Evolutionary conservation across 2,113 vertebrate genomes (phyloP).

Genomic region (Bufo bufo): DNA sequence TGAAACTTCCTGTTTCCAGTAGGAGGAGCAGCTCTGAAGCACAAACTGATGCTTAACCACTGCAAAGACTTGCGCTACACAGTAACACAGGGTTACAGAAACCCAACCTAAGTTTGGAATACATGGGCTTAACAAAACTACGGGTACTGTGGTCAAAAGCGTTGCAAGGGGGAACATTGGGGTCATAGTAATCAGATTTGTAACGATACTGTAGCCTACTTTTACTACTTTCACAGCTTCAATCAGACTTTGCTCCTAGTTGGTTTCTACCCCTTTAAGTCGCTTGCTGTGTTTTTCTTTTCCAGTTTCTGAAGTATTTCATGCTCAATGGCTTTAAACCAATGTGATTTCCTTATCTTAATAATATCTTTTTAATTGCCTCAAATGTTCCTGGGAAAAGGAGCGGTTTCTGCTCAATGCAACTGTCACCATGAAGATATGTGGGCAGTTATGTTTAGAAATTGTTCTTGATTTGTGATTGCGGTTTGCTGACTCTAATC

Average conservation of each 20-base stretch:
- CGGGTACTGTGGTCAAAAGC: too few relatives aligned
- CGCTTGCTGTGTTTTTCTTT: background rate
- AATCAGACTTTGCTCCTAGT: background rate
- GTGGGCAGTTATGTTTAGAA: constrained; percentile 26
- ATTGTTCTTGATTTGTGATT: constrained; percentile 35
- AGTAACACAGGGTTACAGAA: too few relatives aligned
- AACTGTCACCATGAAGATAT: constrained; percentile 15
- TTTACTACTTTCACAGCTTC: background rate
- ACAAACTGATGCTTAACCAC: too few relatives aligned
- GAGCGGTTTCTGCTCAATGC: background rate
- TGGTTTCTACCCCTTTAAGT: background rate
- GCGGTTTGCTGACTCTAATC: background rate
- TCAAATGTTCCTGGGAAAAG: constrained; percentile 32
- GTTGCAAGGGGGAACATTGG: too few relatives aligned
- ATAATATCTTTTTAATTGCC: constrained; percentile 26
- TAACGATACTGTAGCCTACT: too few relatives aligned
- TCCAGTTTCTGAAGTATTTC: background rate
- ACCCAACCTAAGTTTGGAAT: too few relatives aligned
- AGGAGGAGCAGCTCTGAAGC: too few relatives aligned
- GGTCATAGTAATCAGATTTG: too few relatives aligned
- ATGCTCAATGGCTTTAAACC: background rate
- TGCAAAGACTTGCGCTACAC: too few relatives aligned
- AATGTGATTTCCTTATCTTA: background rate
- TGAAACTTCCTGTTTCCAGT: too few relatives aligned
- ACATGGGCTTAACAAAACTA: too few relatives aligned